phyloP scores from a whole-genome alignment of 2,888 invertebrate genomes.

The Meiosimyza decipiens region DNA sequence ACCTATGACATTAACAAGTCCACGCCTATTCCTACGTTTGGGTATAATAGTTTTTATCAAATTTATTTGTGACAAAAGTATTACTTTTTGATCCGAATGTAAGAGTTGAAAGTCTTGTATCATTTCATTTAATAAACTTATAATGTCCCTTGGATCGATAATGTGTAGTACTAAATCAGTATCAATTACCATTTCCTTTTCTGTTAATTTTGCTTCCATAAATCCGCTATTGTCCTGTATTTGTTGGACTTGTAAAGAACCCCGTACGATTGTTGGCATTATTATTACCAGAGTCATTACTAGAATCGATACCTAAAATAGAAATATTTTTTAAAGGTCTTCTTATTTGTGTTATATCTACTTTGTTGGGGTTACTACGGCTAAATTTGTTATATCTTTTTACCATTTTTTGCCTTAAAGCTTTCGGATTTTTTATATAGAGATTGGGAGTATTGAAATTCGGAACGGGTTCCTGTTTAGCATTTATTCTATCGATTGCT shows the following conservation, averaged over 20 bases:
- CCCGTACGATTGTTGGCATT: slow-evolving; percentile 27
- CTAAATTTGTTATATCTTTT: slow-evolving; percentile 28
- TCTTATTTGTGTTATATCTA: slow-evolving; percentile 18
- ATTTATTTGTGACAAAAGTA: no score
- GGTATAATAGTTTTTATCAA: no score
- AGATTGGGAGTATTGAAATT: slow-evolving; percentile 16
- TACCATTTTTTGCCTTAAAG: slow-evolving; percentile 29
- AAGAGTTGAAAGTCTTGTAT: no score
- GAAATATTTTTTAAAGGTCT: slow-evolving; percentile 8
- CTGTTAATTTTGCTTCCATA: no score
- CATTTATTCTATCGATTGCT: slow-evolving; percentile 13
- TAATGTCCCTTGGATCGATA: neutral
- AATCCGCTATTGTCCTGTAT: neutral
- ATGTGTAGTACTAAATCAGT: slow-evolving; percentile 13
- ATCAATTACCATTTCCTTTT: no score
- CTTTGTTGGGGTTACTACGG: slow-evolving; percentile 29
- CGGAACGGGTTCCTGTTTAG: slow-evolving; percentile 6
- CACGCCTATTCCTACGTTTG: slow-evolving; percentile 7
- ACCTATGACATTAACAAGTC: slow-evolving; percentile 37
- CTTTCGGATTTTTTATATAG: slow-evolving; percentile 24
- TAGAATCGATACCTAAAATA: slow-evolving; percentile 25
- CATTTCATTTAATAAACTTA: no score
- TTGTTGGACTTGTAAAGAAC: neutral
- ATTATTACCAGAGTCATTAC: slow-evolving; percentile 7
- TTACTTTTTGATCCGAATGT: no score